Evolutionary conservation across 2,888 invertebrate genomes (phyloP), one percentile per base, ranked within the genome.

Genomic region (Allophyes oxyacanthae): DNA sequence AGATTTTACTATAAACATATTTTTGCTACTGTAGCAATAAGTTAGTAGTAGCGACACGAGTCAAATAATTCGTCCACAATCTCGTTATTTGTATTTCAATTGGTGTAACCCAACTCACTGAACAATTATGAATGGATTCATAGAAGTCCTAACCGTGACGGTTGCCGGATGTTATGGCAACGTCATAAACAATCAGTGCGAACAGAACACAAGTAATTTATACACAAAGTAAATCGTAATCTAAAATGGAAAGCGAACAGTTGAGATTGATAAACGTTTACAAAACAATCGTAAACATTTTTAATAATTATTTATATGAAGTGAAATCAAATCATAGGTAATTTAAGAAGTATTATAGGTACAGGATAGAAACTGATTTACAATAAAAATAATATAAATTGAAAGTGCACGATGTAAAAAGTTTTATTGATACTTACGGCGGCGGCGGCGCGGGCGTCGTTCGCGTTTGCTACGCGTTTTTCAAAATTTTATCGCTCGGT

Each of bases 81-180:
- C 3, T 25, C 8, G 6, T 28, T 28, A 28, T 6, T 6, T 6
- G 8, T 28, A 28, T 20, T 20, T 20, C 20, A 28, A 42, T 42
- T 32, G 41, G 49, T 56, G 25, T 50, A 38, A 43, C 36, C 11
- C 13, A 50, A 46, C 2, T 49, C 26, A 66, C 58, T 49, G 48
- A 64, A 53, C 52, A 58, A 69, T 69, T 64, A 49, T 69, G 70
- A 66, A 66, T 70, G 64, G 70, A 53, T 50, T 64, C 53, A 64
- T 41, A 52, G 64, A 53, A 57, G 46, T 44, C 37, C 50, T 36
- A 37, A 50, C 58, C 70, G 51, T 69, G 70, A 66, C 64, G 38
- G 37, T 6, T 26, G 42, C 37, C 64, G 66, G 70, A 66, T 69
- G 53, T 59, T 64, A 56, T 58, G 34, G 33, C 26, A 58, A 6